Evolutionary conservation across 2,797 vertebrate species (phyloP).

Genomic region (Delichon dasypus): DNA sequence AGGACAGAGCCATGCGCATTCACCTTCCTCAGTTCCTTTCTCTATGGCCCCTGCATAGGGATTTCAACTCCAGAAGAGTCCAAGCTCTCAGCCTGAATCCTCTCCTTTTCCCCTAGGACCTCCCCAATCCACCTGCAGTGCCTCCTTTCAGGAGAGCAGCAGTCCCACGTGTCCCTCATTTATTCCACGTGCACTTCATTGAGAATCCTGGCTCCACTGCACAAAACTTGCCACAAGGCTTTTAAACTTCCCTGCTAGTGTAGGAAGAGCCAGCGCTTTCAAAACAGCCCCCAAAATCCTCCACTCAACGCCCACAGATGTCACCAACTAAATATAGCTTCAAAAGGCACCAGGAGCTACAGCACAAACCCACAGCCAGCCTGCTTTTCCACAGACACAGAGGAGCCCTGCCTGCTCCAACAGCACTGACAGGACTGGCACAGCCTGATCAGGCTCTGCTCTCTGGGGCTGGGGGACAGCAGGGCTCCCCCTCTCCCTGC

Average conservation of each 20-base stretch:
- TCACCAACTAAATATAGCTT: constrained; percentile 42
- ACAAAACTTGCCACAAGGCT: constrained; percentile 17
- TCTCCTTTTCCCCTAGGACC: not conserved
- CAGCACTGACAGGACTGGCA: not conserved
- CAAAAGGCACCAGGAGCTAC: not conserved
- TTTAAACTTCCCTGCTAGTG: not conserved
- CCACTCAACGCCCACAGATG: not conserved
- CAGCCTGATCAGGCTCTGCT: not conserved
- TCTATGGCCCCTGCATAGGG: fast-evolving
- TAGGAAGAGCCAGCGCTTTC: not conserved
- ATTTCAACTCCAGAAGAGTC: not conserved
- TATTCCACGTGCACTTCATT: not conserved
- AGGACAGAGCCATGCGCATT: not conserved
- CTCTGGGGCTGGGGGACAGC: not conserved
- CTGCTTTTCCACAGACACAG: not conserved
- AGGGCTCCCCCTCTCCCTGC: not conserved
- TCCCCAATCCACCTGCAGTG: not conserved
- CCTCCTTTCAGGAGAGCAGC: not conserved
- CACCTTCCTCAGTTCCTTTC: not conserved
- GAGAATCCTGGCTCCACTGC: not conserved
- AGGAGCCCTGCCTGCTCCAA: not conserved
- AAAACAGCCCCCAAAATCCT: constrained; percentile 22
- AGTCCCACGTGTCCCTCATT: not conserved
- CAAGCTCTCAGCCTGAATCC: not conserved
- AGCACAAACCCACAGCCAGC: not conserved